Evolutionary conservation across 2,797 vertebrate genomes (phyloP).

Genomic region (Pseudotriccus pelzelni): DNA sequence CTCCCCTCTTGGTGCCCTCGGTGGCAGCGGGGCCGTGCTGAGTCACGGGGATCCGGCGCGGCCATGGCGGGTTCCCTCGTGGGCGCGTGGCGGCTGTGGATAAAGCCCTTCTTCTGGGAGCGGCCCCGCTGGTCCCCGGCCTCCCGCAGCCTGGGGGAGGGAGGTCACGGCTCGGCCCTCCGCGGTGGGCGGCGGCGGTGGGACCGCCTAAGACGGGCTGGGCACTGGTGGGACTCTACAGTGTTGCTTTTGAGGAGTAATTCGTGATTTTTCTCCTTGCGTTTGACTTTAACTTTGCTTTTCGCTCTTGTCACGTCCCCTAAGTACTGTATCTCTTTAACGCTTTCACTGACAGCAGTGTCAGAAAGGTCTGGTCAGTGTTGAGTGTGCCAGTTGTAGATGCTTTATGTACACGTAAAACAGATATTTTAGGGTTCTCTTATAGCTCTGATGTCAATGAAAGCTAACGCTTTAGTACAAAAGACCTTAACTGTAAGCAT

Average conservation of each 20-base stretch:
- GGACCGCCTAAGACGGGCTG: fast-evolving
- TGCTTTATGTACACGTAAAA: fast-evolving
- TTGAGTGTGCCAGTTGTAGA: not conserved
- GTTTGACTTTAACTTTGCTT: not conserved
- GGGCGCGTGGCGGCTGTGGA: not conserved
- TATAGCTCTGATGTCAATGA: not conserved
- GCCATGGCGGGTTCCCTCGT: not conserved
- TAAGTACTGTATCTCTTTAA: not conserved
- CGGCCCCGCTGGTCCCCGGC: fast-evolving
- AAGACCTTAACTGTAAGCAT: not conserved
- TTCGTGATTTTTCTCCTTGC: not conserved
- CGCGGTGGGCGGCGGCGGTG: not conserved
- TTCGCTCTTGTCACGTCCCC: not conserved
- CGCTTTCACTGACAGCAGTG: not conserved
- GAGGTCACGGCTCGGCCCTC: fast-evolving
- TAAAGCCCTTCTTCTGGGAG: not conserved
- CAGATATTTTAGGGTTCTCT: not conserved
- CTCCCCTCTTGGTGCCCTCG: fast-evolving
- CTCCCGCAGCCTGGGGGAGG: no score
- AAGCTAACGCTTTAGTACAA: fast-evolving
- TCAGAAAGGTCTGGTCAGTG: not conserved
- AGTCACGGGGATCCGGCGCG: conserved; percentile 6
- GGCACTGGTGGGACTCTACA: not conserved
- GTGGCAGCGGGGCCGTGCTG: not conserved
- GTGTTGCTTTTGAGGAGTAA: not conserved